Base-by-base conservation (phyloP, 1,140 invertebrate species). In the Elymnias hypermnestra region DNA sequence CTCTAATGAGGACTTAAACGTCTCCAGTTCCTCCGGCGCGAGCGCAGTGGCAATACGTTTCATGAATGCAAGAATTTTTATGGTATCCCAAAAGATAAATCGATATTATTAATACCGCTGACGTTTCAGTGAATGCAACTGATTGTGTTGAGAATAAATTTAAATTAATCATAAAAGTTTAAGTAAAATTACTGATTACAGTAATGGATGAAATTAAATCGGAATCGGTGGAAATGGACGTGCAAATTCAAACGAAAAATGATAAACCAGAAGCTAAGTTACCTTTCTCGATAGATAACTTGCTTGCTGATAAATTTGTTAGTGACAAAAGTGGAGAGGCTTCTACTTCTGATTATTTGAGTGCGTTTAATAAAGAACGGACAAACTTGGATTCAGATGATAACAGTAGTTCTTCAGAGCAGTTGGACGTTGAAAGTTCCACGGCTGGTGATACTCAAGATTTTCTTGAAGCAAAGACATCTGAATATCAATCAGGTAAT, bases 401-500 rank as follows among this genome's bases (percentile, higher is more conserved):
- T 36, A 55, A 39, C 0, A 78, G 72, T 28, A 72, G 59, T 35
- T 57, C 57, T 38, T 78, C 74, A 0, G 81, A 83, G 38, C 65
- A 78, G 7, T 65, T 84, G 1, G 81, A 84, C 22, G 81, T 84
- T 1, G 81, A 82, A 39, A 72, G 61, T 25, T 71, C 76, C 0
- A 63, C 57, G 1, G 63, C 38, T 1, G 57, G 47, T 5, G 79
- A 79, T 47, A 44, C 51, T 5, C 67, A 63, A 5, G 79, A 81
- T 22, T 72, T 64, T 13, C 35, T 46, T 0, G 73, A 70, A 31
- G 29, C 63, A 10, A 76, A 74, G 35, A 36, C 60, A 3, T 29
- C 63, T 46, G 76, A 78, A 53, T 83, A 72, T 63, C 63, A 76
- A 68, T 62, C 81, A 75, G 77, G 81, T 84, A 70, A 31, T 31